Percentiles rank a stretch among this genome's conserved stretches.
Conservation (phyloP, 2,797 vertebrate species). For the Chiroxiphia lanceolata region DNA sequence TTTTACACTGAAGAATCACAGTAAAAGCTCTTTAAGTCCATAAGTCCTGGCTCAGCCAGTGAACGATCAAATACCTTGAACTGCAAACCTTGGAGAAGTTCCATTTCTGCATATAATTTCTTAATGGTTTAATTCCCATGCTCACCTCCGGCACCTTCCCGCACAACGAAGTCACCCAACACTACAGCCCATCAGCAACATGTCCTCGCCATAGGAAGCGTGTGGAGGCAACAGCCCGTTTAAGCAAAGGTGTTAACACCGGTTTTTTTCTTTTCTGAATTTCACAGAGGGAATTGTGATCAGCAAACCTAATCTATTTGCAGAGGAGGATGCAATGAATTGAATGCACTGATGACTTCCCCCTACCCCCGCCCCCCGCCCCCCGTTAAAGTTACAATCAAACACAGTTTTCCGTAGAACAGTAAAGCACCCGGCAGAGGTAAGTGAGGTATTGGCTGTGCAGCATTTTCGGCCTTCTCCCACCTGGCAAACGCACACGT, state of each 20-base stretch:
- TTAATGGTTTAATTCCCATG: slow-evolving; percentile 47
- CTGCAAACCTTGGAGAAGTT: slow-evolving; percentile 73
- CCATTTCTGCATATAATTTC: slow-evolving; percentile 52
- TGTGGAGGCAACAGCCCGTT: slow-evolving; percentile 53
- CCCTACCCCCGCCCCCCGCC: not conserved
- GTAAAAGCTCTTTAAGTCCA: slow-evolving; percentile 82
- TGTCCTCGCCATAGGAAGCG: slow-evolving; percentile 4
- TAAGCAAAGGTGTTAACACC: slow-evolving; percentile 65
- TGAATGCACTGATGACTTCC: slow-evolving; percentile 10
- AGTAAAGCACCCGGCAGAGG: slow-evolving; percentile 67
- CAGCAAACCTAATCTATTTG: slow-evolving; percentile 48
- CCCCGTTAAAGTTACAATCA: slow-evolving; percentile 55
- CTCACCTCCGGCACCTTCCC: slow-evolving; percentile 54
- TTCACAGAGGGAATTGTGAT: slow-evolving; percentile 54
- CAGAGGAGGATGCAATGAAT: slow-evolving; percentile 52
- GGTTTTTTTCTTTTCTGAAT: not conserved
- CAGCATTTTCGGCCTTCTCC: slow-evolving; percentile 61
- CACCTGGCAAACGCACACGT: not conserved
- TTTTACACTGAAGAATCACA: slow-evolving; percentile 83
- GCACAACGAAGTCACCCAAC: slow-evolving; percentile 50
- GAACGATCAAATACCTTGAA: slow-evolving; percentile 73
- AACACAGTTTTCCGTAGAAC: slow-evolving; percentile 65
- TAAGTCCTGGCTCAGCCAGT: slow-evolving; percentile 81
- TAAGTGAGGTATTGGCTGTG: slow-evolving; percentile 74
- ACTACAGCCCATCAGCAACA: not conserved